Conservation (phyloP, 2,797 vertebrate genomes). For the Lophius americanus region DNA sequence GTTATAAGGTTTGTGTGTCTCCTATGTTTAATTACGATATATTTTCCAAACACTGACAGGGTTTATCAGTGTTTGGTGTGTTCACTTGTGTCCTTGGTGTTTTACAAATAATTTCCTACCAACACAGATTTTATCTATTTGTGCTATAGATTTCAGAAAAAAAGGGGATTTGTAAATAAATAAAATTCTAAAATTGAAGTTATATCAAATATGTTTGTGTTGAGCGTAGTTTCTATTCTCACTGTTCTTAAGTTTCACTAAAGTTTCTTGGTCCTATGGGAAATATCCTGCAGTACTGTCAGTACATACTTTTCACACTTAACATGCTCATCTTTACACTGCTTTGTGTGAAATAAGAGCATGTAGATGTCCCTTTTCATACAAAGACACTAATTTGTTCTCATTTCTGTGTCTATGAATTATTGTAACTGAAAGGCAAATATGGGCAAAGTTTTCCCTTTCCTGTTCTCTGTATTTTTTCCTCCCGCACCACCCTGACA, state of each 20-base stretch:
- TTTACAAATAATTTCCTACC: too few relatives aligned
- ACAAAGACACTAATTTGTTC: slow-evolving; percentile 14
- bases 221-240: background rate
- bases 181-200: too few relatives aligned
- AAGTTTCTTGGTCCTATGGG: background rate
- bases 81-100: too few relatives aligned
- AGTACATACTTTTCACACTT: slow-evolving; percentile 26
- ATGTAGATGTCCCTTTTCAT: slow-evolving; percentile 16
- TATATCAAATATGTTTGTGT: too few relatives aligned
- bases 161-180: too few relatives aligned
- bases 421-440: slow-evolving; percentile 49
- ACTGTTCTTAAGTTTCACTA: background rate
- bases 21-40: too few relatives aligned
- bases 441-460: slow-evolving; percentile 33
- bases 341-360: slow-evolving; percentile 24
- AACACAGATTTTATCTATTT: too few relatives aligned
- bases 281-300: slow-evolving; percentile 4
- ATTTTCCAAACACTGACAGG: too few relatives aligned
- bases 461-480: slow-evolving; percentile 19
- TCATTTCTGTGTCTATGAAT: slow-evolving; percentile 1
- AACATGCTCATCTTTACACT: slow-evolving; percentile 39
- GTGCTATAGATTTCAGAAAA: too few relatives aligned
- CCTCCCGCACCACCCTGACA: slow-evolving; percentile 30
- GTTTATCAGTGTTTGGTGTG: too few relatives aligned
- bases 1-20: too few relatives aligned